Conservation (phyloP, 2,113 vertebrate species). For the Grus americana region DNA sequence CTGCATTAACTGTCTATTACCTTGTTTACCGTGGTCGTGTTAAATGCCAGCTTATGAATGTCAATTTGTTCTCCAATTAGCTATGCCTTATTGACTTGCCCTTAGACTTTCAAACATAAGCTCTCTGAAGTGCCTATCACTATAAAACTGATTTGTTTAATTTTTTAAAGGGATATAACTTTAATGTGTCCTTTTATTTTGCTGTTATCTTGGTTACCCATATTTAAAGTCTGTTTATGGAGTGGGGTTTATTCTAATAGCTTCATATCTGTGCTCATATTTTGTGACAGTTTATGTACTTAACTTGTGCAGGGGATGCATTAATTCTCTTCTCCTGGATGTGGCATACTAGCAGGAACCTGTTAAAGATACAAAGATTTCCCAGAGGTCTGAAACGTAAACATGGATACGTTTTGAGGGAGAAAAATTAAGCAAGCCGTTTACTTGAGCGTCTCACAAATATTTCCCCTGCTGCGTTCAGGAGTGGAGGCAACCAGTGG, state of each 20-base stretch:
- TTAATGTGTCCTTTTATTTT: conserved; percentile 77
- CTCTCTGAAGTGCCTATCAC: conserved; percentile 75
- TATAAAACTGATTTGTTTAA: conserved; percentile 80
- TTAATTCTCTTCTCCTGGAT: conserved; percentile 40
- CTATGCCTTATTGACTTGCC: conserved; percentile 76
- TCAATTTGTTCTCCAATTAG: conserved; percentile 82
- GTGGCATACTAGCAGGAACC: background rate
- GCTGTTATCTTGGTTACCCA: conserved; percentile 72
- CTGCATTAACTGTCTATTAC: conserved; percentile 75
- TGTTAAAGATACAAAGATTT: background rate
- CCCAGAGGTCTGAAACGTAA: background rate
- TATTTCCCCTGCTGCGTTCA: fast-evolving
- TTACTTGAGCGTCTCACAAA: background rate
- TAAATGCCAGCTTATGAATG: conserved; percentile 68
- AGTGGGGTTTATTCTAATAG: conserved; percentile 63
- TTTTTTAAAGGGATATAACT: conserved; percentile 75
- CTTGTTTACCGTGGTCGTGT: conserved; percentile 50
- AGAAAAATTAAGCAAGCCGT: background rate
- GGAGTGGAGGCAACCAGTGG: background rate
- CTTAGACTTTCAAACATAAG: conserved; percentile 71
- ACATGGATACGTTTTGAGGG: background rate
- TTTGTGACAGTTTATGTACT: conserved; percentile 58
- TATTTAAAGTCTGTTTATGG: conserved; percentile 60
- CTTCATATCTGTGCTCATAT: conserved; percentile 70
- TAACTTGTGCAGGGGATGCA: conserved; percentile 7